Percentiles rank a stretch among this genome's conserved stretches.
These are phyloP conservation scores for Galaxea fascicularis DNA, from an alignment of 92 coral and sea anemone species.

Conservation along the genomic window DNA sequence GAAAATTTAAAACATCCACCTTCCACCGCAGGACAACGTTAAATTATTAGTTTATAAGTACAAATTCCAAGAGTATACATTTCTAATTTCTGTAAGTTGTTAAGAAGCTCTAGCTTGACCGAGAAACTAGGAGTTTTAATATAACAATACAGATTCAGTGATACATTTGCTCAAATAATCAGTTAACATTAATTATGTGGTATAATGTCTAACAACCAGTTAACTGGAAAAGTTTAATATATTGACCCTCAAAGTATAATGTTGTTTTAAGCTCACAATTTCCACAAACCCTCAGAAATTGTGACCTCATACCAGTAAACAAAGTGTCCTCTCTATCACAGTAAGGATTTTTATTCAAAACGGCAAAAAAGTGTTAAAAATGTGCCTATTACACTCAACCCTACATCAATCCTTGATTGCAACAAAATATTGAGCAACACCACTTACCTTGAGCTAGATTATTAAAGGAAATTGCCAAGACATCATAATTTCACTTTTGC, in stretches of 20 bases:
- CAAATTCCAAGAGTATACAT: neutral
- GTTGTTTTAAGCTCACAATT: neutral
- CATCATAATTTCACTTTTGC: no score
- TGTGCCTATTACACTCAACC: no score
- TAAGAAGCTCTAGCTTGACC: neutral
- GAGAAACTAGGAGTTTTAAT: neutral
- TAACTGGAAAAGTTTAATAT: neutral
- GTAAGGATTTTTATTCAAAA: neutral
- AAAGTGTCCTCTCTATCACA: neutral
- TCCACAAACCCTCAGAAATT: slow-evolving; percentile 3
- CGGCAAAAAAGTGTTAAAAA: no score
- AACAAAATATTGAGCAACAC: no score
- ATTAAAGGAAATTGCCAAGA: no score
- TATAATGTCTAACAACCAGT: neutral
- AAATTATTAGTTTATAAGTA: neutral
- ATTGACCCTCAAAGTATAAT: neutral
- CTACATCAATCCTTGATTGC: no score
- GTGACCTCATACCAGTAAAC: neutral
- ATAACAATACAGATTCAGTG: neutral
- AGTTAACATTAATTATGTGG: neutral
- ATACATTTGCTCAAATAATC: neutral
- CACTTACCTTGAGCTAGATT: no score
- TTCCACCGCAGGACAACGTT: neutral
- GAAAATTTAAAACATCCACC: neutral
- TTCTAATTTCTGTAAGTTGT: neutral